Base-by-base conservation (phyloP, 2,888 invertebrate genomes). In the Yponomeuta plumbellus region DNA sequence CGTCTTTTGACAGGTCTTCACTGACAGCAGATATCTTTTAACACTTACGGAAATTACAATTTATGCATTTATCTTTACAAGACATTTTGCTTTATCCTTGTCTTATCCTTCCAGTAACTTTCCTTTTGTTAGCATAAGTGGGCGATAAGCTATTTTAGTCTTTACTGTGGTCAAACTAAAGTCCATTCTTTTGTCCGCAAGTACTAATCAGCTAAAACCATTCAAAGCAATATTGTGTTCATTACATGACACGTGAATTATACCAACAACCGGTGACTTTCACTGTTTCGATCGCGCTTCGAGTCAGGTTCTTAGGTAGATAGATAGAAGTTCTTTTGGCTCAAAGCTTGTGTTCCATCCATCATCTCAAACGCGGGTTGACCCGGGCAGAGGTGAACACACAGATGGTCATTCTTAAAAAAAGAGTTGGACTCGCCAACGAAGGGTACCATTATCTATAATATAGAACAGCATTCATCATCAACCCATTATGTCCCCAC, bases 261-360 rank as follows among this genome's bases (percentile, higher is more conserved):
- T 52, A 52, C 44, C 5, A 13, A 52, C 17, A 52, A 13, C 44
- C 44, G 44, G 44, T 52, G 44, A 52, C 44, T 52, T 52, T 52
- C 44, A 52, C 44, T 34, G 8, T 34, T 6, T 8, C 8, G 34
- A 34, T 34, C 34, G 3, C 34, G 34, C 34, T 52, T 52, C 44
- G 17, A 13, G 17, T 52, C 44, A 52, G 17, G 44, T 52, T 52
- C 3, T 52, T 52, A 52, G n/a, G n/a, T n/a, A n/a, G n/a, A 34
- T 10, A 10, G 34, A 3, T 8, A 34, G 8, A 34, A 34, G 34
- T 34, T 34, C 34, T 34, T 34, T 34, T 34, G 23, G 22, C 59
- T 20, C 23, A 59, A 34, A 39, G 26, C 5, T 62, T 62, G n/a
- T 20, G 20, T 39, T 39, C 62, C 40, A 62, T 62, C 62, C 40